Conservation (phyloP, 2,888 invertebrate genomes). For the Phortica okadai region DNA sequence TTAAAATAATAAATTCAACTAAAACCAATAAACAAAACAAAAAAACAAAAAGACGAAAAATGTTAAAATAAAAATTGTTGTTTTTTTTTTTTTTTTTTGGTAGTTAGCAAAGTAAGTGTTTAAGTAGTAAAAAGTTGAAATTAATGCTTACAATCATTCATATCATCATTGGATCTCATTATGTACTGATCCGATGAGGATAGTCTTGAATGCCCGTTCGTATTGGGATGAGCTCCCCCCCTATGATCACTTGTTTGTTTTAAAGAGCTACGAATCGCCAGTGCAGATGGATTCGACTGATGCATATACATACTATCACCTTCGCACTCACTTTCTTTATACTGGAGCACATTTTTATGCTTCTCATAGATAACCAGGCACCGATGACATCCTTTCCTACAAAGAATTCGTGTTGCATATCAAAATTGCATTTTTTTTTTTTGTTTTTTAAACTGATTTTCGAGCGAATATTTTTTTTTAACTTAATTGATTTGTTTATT, state of each 20-base stretch:
- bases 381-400: slow-evolving; percentile 93
- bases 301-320: slow-evolving; percentile 78
- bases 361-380: slow-evolving; percentile 97
- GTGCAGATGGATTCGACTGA: slow-evolving; percentile 78
- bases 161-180: slow-evolving; percentile 78
- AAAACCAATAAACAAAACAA: slow-evolving; percentile 40
- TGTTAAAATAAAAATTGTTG: slow-evolving; percentile 31
- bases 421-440: slow-evolving; percentile 48
- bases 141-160: slow-evolving; percentile 78
- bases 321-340: slow-evolving; percentile 96
- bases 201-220: slow-evolving; percentile 78
- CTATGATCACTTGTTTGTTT: slow-evolving; percentile 77
- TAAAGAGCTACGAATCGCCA: slow-evolving; percentile 78
- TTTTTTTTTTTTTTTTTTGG: slow-evolving; percentile 19
- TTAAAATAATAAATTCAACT: slow-evolving; percentile 42
- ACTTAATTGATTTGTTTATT: neutral
- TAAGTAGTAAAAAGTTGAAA: slow-evolving; percentile 38
- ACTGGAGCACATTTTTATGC: slow-evolving; percentile 95
- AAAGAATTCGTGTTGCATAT: slow-evolving; percentile 72
- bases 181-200: slow-evolving; percentile 78
- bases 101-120: neutral
- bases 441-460: slow-evolving; percentile 13
- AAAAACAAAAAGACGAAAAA: slow-evolving; percentile 54
- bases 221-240: slow-evolving; percentile 78
- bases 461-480: slow-evolving; percentile 32